Conservation (phyloP, 2,888 invertebrate species). For the Tipula lateralis region DNA sequence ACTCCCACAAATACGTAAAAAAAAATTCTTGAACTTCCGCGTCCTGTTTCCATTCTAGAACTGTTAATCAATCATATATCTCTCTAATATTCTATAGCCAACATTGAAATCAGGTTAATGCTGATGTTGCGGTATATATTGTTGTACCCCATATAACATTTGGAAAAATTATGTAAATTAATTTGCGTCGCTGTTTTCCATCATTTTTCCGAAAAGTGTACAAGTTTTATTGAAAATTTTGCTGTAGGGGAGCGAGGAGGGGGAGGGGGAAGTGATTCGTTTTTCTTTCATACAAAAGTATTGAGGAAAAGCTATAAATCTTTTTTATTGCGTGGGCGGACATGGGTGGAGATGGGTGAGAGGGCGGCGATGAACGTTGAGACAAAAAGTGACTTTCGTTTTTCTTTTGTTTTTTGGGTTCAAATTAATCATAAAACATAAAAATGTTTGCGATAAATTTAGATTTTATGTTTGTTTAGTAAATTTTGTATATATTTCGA, state of each 20-base stretch:
- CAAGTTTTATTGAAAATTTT: not conserved
- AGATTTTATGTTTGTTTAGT: not conserved
- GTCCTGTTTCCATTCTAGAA: too few relatives aligned
- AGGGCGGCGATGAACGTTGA: too few relatives aligned
- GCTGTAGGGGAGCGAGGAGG: too few relatives aligned
- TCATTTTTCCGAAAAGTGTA: not conserved
- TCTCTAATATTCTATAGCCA: too few relatives aligned
- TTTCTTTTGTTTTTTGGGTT: not conserved
- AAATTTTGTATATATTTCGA: not conserved
- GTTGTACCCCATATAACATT: not conserved
- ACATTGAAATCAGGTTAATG: too few relatives aligned
- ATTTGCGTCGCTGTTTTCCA: not conserved
- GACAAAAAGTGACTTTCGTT: not conserved
- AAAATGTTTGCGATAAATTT: not conserved
- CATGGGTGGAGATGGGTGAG: not conserved
- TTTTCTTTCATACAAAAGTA: not conserved
- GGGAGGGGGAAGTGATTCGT: not conserved
- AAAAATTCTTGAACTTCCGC: too few relatives aligned
- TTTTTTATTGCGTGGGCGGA: not conserved
- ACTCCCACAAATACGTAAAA: too few relatives aligned
- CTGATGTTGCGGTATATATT: too few relatives aligned
- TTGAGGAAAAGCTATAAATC: not conserved
- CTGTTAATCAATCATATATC: too few relatives aligned
- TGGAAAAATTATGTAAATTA: not conserved
- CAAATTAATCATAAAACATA: not conserved